Evolutionary conservation across 2,888 invertebrate species (phyloP), one percentile per base, ranked within the genome.

Genomic region (Troilus luridus): DNA sequence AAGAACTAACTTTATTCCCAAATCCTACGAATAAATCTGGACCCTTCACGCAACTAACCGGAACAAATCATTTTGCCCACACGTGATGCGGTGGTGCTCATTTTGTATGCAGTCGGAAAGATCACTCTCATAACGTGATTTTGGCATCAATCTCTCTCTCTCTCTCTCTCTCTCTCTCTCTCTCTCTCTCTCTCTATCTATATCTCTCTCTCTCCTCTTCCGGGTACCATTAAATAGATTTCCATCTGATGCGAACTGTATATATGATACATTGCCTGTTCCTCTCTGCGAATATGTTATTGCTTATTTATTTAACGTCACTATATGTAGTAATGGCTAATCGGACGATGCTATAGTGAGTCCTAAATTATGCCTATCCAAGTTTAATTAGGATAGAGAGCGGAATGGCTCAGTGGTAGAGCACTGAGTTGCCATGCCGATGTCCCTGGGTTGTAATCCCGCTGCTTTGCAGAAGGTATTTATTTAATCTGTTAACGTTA

Each of bases 151-250:
- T 27, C 14, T 0, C 24, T 14, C 14, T 14, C 19, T 21, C 0
- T 0, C 62, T 21, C 0, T 21, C 0, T 0, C 62, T 21, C 0
- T 21, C 0, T 0, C 62, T 21, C 0, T 21, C 0, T 0, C 62
- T 21, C 0, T 21, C 0, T 0, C 62, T 21, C 0, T 21, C 0
- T 0, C 62, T 21, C 0, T n/a, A n/a, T n/a, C n/a, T n/a, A n/a
- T n/a, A n/a, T 11, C 17, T 62, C 10, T 62, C 62, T 21, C 0
- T 0, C 62, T 21, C 0, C 12, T 64, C 5, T 67, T 27, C 11
- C 67, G 7, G 3, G 14, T 67, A 14, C 14, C 24, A 67, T 67
- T 2, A 67, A 67, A 67, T 14, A 27, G 24, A 67, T 67, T 67
- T 27, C 24, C 67, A 67, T 67, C 67, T 67, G 67, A 3, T 67